These are phyloP conservation scores for Caenorhabditis afra DNA, from an alignment of 2,888 invertebrate species.

Conservation along the genomic window DNA sequence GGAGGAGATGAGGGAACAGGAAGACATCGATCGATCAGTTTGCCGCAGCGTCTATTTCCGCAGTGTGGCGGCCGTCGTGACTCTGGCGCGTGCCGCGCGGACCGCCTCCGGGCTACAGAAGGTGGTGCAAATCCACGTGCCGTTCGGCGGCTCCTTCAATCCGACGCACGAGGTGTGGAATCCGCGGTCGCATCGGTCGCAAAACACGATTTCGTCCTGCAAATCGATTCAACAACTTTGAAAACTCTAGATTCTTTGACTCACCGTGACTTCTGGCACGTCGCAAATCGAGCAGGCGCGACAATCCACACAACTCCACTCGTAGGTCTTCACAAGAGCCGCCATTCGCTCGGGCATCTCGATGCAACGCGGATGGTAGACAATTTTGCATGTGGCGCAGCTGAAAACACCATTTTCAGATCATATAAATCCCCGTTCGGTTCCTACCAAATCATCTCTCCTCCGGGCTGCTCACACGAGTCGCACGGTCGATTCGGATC, in stretches of 20 bases:
- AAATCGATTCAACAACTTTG: constrained; percentile 57
- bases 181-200: constrained; percentile 94
- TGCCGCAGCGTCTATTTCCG: too few relatives aligned
- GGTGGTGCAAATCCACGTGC: constrained; percentile 85
- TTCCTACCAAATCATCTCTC: constrained; percentile 43
- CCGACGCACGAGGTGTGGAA: constrained; percentile 94
- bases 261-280: too few relatives aligned
- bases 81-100: constrained; percentile 21
- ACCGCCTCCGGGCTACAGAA: constrained; percentile 19
- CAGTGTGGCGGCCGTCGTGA: neutral
- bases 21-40: too few relatives aligned
- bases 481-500: constrained; percentile 43
- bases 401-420: too few relatives aligned
- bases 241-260: too few relatives aligned
- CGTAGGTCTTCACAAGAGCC: constrained; percentile 86
- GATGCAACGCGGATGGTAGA: constrained; percentile 89
- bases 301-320: constrained; percentile 95
- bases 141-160: constrained; percentile 87
- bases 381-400: constrained; percentile 64
- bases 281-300: constrained; percentile 91
- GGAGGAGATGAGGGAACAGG: too few relatives aligned
- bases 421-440: too few relatives aligned
- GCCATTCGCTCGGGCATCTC: constrained; percentile 90
- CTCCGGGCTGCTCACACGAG: constrained; percentile 38
- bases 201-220: constrained; percentile 91